Percentiles rank a stretch among this genome's conserved stretches.
These are phyloP conservation scores for Tachystola acroxantha DNA, from an alignment of 2,888 invertebrate genomes.

Conservation along the genomic window DNA sequence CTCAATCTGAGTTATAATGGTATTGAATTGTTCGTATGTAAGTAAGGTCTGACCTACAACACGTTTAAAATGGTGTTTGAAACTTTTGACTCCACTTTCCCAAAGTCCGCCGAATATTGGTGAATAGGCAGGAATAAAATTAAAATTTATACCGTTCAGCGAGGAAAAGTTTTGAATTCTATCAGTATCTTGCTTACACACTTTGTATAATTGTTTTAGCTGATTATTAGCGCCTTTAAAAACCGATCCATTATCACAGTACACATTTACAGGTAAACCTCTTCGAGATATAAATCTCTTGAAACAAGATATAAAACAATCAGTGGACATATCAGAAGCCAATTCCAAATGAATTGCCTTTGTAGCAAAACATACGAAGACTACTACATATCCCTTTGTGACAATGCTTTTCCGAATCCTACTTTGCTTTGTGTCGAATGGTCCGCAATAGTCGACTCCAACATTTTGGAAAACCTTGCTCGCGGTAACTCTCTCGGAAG, in stretches of 20 bases:
- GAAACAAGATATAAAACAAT: conserved; percentile 8
- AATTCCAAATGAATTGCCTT: conserved; percentile 13
- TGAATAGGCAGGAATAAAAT: conserved; percentile 12
- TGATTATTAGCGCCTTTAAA: conserved; percentile 6
- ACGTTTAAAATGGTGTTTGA: background rate
- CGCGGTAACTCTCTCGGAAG: conserved; percentile 2
- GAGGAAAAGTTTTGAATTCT: background rate
- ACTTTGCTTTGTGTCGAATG: conserved; percentile 2
- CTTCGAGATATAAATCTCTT: conserved; percentile 11
- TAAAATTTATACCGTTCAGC: conserved; percentile 4
- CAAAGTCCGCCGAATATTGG: conserved; percentile 15
- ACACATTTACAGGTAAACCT: conserved; percentile 5
- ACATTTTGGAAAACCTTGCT: background rate
- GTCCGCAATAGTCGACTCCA: conserved; percentile 6
- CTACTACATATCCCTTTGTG: conserved; percentile 1
- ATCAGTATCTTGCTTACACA: background rate
- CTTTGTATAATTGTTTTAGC: background rate
- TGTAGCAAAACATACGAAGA: conserved; percentile 6
- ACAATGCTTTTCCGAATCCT: background rate
- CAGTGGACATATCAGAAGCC: conserved; percentile 8
- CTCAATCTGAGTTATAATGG: background rate
- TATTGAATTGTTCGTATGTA: background rate
- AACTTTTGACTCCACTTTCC: conserved; percentile 12
- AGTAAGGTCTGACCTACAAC: background rate
- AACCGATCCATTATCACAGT: conserved; percentile 8